phyloP scores from a whole-genome alignment of 2,113 vertebrate genomes.

The Bombycilla garrulus region DNA sequence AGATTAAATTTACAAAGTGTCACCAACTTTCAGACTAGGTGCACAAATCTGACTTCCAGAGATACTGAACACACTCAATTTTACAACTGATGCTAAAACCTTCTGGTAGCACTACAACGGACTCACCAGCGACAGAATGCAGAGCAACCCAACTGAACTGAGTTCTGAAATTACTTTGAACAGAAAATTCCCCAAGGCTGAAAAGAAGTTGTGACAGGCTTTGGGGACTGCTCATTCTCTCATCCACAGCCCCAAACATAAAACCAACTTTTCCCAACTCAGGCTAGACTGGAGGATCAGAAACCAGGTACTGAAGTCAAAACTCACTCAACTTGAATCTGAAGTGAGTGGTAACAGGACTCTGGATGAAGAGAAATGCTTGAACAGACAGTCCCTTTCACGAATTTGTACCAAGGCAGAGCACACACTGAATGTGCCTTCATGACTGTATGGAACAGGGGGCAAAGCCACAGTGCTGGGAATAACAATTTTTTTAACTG shows the following conservation, averaged over 20 bases:
- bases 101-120: background rate
- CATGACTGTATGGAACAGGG: background rate
- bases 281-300: background rate
- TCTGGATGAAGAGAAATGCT: background rate
- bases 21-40: background rate
- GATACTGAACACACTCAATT: background rate
- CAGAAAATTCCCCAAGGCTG: background rate
- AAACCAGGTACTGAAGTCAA: background rate
- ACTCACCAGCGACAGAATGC: background rate
- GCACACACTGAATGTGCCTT: background rate
- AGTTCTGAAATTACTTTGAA: background rate
- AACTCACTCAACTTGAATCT: background rate
- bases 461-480: background rate
- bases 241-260: background rate
- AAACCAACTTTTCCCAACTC: background rate
- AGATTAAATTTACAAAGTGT: background rate
- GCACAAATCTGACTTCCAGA: background rate
- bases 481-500: background rate
- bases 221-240: fast-evolving
- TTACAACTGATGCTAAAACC: background rate
- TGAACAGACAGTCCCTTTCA: background rate
- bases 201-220: background rate
- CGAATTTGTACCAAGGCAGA: background rate
- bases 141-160: background rate
- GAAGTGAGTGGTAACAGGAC: background rate